Conservation (phyloP, 1,140 invertebrate species). For the Arion vulgaris region DNA sequence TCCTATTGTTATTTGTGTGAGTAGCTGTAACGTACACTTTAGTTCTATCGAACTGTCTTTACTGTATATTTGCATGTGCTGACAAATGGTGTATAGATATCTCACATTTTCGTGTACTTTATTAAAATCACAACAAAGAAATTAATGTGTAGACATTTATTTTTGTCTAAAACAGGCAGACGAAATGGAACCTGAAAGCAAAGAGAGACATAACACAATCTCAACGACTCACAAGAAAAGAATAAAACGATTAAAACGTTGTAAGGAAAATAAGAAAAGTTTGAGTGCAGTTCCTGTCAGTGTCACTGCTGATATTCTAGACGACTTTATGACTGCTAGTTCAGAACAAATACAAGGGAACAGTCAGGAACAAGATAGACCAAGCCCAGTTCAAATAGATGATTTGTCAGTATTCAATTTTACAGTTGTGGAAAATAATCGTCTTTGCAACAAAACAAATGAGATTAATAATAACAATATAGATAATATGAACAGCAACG, state of each 20-base stretch:
- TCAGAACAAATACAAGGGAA: background rate
- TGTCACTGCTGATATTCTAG: too few relatives aligned
- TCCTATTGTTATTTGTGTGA: too few relatives aligned
- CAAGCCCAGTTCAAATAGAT: background rate
- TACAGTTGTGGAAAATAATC: background rate
- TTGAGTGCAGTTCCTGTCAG: background rate
- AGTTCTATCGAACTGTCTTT: too few relatives aligned
- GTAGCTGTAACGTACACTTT: too few relatives aligned
- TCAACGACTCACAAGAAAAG: background rate
- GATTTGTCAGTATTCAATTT: background rate
- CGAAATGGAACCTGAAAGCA: background rate
- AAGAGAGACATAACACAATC: background rate
- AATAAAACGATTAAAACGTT: background rate
- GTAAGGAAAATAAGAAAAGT: background rate
- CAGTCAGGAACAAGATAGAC: background rate
- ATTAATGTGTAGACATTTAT: too few relatives aligned
- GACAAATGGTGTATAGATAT: too few relatives aligned
- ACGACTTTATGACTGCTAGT: background rate
- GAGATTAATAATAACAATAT: background rate
- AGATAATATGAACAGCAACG: background rate
- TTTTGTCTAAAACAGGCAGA: background rate
- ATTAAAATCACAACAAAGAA: too few relatives aligned
- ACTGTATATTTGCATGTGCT: too few relatives aligned
- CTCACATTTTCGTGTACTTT: too few relatives aligned
- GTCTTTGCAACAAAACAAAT: background rate